Percentiles rank a stretch among this genome's conserved stretches.
Conservation (phyloP, 1,140 invertebrate species). For the Drosophila pandora region DNA sequence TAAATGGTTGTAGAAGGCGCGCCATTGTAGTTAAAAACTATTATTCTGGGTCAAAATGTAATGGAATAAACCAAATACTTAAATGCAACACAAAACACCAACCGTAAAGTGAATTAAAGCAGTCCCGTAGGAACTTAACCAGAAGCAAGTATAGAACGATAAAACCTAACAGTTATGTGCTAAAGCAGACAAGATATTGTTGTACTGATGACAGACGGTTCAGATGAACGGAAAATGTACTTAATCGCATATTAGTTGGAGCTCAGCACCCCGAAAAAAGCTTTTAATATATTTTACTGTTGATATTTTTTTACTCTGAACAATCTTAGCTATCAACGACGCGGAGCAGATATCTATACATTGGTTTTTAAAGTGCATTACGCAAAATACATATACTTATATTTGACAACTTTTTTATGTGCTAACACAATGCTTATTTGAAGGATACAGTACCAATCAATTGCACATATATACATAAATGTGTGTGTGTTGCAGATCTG, state of each 20-base stretch:
- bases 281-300: conserved; percentile 15
- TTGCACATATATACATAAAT: conserved; percentile 14
- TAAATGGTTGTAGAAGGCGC: conserved; percentile 63
- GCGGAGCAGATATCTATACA: conserved; percentile 16
- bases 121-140: conserved; percentile 12
- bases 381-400: conserved; percentile 27
- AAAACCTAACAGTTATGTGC: conserved; percentile 31
- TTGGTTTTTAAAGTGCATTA: conserved; percentile 14
- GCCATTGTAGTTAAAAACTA: conserved; percentile 30
- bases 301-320: conserved; percentile 6
- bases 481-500: background rate
- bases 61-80: conserved; percentile 29
- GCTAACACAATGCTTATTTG: conserved; percentile 32
- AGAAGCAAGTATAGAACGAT: conserved; percentile 15
- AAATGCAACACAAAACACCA: conserved; percentile 13
- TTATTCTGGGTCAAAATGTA: conserved; percentile 29
- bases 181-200: conserved; percentile 21
- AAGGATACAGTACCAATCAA: conserved; percentile 27
- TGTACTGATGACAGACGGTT: conserved; percentile 10
- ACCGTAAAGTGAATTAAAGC: conserved; percentile 6
- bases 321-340: conserved; percentile 9
- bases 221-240: conserved; percentile 46
- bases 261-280: conserved; percentile 2
- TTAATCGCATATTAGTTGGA: conserved; percentile 54
- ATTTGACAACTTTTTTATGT: conserved; percentile 32